A percentile compares a stretch with the other conserved stretches of the same genome.
Evolutionary conservation across 2,888 invertebrate genomes (phyloP).

Genomic region (Chaetogeoica ovagalla): DNA sequence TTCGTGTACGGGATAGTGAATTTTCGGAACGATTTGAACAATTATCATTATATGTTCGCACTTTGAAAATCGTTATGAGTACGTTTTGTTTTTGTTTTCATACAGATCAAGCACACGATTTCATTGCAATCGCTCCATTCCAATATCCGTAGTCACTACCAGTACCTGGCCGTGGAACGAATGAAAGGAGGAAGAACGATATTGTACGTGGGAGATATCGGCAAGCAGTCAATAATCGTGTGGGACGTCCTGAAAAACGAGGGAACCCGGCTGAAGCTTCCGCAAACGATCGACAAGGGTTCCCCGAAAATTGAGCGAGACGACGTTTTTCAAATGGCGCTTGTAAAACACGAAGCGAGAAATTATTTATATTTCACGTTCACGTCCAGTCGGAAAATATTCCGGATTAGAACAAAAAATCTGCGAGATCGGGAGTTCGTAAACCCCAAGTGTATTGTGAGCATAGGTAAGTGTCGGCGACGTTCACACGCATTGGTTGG

Average conservation of each 20-base stretch:
- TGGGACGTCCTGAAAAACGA: slow-evolving; percentile 1
- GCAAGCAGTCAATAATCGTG: slow-evolving; percentile 24
- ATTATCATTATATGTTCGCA: no score
- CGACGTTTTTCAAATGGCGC: slow-evolving; percentile 15
- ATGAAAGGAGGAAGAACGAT: background rate
- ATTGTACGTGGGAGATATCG: slow-evolving; percentile 8
- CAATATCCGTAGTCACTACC: background rate
- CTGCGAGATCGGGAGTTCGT: background rate
- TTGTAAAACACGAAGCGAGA: background rate
- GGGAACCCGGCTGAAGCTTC: slow-evolving; percentile 4
- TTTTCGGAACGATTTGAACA: no score
- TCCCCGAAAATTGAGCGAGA: background rate
- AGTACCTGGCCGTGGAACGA: background rate
- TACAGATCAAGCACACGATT: background rate
- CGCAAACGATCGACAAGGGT: background rate
- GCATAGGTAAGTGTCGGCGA: background rate
- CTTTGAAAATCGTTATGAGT: no score
- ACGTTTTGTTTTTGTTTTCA: background rate
- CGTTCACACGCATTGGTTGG: no score
- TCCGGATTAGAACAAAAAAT: background rate
- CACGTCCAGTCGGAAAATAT: background rate
- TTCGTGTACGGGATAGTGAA: no score
- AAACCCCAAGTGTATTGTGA: background rate
- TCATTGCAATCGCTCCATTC: background rate
- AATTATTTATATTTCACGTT: slow-evolving; percentile 28